Evolutionary conservation across 2,888 invertebrate species (phyloP).

Genomic region (Ecdyonurus torrentis): DNA sequence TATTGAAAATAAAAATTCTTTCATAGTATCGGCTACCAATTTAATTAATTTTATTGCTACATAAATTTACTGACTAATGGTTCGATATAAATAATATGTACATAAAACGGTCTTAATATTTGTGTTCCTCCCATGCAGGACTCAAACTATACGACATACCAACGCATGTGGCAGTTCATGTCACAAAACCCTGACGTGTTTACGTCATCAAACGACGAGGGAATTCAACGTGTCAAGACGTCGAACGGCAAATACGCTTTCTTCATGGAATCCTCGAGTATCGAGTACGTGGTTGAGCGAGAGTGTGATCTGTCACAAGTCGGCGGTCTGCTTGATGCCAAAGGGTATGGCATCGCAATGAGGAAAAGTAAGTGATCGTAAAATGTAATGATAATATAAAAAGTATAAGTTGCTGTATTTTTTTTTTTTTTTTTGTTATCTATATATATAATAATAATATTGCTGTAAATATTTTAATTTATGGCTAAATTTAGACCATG

Average conservation of each 20-base stretch:
- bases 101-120: too few relatives aligned
- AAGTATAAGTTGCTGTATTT: too few relatives aligned
- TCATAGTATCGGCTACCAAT: too few relatives aligned
- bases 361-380: constrained; percentile 15
- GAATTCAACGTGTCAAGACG: constrained; percentile 35
- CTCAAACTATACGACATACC: constrained; percentile 58
- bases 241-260: constrained; percentile 26
- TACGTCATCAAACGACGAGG: constrained; percentile 42
- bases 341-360: constrained; percentile 30
- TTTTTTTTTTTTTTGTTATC: too few relatives aligned
- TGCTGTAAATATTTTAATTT: too few relatives aligned
- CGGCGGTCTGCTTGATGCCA: constrained; percentile 27
- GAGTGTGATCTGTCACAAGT: constrained; percentile 26
- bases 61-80: too few relatives aligned
- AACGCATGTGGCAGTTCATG: constrained; percentile 71
- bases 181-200: constrained; percentile 40
- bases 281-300: constrained; percentile 33
- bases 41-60: too few relatives aligned
- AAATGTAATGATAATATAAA: neutral
- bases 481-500: too few relatives aligned
- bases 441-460: too few relatives aligned
- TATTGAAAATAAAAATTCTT: too few relatives aligned
- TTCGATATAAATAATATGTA: too few relatives aligned
- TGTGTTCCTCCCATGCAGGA: too few relatives aligned
- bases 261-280: constrained; percentile 38